Evolutionary conservation across 1,140 invertebrate genomes (phyloP).

Genomic region (Ruditapes philippinarum): DNA sequence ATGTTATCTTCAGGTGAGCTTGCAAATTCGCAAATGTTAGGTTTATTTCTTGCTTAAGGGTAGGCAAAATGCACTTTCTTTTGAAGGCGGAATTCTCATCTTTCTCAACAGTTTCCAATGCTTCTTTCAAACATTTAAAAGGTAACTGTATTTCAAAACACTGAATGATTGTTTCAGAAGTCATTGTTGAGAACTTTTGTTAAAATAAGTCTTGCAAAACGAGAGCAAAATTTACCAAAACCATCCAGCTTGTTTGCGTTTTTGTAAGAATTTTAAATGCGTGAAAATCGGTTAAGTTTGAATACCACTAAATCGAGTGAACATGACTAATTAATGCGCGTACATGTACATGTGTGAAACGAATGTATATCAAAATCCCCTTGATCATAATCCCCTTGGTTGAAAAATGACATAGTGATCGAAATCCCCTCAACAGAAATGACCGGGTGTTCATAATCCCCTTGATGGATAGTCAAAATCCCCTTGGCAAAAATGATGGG

Average conservation of each 20-base stretch:
- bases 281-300: neutral
- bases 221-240: neutral
- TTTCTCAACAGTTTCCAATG: neutral
- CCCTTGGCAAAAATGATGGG: too few relatives aligned
- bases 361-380: too few relatives aligned
- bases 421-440: too few relatives aligned
- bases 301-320: too few relatives aligned
- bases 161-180: too few relatives aligned
- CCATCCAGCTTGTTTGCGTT: neutral
- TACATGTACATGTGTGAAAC: too few relatives aligned
- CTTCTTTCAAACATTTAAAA: conserved; percentile 11
- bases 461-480: too few relatives aligned
- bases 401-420: too few relatives aligned
- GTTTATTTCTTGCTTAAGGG: neutral
- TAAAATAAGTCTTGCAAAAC: neutral
- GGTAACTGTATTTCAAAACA: conserved; percentile 9
- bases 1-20: neutral
- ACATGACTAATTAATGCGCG: too few relatives aligned
- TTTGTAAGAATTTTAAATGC: neutral
- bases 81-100: neutral
- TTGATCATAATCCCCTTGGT: too few relatives aligned
- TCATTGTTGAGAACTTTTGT: too few relatives aligned
- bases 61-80: neutral
- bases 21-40: neutral
- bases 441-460: too few relatives aligned